Conservation (phyloP, 2,797 vertebrate genomes). For the Zalophus californianus region DNA sequence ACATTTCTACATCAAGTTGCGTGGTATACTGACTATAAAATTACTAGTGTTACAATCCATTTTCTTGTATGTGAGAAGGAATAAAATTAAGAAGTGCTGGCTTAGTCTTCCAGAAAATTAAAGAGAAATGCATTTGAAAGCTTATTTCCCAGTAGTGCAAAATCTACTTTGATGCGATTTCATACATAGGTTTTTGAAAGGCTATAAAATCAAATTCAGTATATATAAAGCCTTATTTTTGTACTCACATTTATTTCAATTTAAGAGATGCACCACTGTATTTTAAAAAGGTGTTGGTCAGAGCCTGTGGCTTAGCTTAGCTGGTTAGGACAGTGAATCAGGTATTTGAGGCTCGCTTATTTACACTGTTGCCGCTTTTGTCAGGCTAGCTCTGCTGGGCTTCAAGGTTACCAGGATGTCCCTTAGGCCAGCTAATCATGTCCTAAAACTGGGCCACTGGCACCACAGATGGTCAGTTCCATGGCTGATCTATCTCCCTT, state of each 20-base stretch:
- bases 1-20: background rate
- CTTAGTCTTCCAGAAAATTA: background rate
- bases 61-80: background rate
- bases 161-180: constrained; percentile 41
- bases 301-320: background rate
- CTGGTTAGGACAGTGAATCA: background rate
- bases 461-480: background rate
- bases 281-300: background rate
- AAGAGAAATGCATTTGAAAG: constrained; percentile 27
- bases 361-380: constrained; percentile 4
- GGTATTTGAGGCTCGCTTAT: constrained; percentile 19
- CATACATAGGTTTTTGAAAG: constrained; percentile 19
- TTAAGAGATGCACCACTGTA: background rate
- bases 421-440: background rate
- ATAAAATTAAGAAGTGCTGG: constrained; percentile 12
- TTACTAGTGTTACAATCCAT: background rate
- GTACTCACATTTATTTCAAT: constrained; percentile 23
- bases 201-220: constrained; percentile 43
- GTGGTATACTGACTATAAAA: background rate
- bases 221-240: background rate
- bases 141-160: constrained; percentile 42
- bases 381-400: background rate
- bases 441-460: background rate
- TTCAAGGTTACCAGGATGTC: background rate
- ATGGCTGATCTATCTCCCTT: background rate